Evolutionary conservation across 2,113 vertebrate species (phyloP).

Genomic region (Calidris pygmaea): DNA sequence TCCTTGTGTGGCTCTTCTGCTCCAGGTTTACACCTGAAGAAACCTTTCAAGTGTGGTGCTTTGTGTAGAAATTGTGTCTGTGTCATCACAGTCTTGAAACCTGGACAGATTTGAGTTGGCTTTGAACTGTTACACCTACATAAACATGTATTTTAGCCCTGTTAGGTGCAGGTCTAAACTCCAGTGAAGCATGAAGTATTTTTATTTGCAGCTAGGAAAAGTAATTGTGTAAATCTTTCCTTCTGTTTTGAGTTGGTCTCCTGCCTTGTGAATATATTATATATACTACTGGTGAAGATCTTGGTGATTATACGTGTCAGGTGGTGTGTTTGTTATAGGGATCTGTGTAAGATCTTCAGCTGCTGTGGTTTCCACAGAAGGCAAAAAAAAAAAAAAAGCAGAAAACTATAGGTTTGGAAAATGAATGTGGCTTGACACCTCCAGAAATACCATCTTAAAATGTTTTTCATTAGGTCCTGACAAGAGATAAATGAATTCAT

Average conservation of each 20-base stretch:
- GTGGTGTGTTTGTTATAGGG: neutral
- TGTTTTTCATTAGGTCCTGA: neutral
- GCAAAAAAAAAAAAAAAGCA: neutral
- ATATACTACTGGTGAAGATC: fast-evolving
- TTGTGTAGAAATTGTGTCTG: neutral
- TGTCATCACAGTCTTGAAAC: neutral
- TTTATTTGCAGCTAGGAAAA: neutral
- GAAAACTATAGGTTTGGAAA: neutral
- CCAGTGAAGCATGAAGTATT: neutral
- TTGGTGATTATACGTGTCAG: neutral
- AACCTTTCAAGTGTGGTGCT: neutral
- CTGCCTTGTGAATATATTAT: neutral
- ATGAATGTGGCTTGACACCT: neutral
- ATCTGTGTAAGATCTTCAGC: neutral
- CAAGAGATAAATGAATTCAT: neutral
- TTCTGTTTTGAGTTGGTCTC: neutral
- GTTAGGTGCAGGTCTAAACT: neutral
- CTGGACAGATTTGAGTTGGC: neutral
- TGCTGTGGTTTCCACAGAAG: neutral
- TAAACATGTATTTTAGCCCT: neutral
- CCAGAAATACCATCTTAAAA: neutral
- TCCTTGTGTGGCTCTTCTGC: neutral
- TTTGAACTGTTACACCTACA: fast-evolving
- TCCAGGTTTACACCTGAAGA: neutral
- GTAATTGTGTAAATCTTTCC: neutral